These are phyloP conservation scores for Cydia pomonella DNA, from an alignment of 1,140 invertebrate genomes.

Conservation along the genomic window DNA sequence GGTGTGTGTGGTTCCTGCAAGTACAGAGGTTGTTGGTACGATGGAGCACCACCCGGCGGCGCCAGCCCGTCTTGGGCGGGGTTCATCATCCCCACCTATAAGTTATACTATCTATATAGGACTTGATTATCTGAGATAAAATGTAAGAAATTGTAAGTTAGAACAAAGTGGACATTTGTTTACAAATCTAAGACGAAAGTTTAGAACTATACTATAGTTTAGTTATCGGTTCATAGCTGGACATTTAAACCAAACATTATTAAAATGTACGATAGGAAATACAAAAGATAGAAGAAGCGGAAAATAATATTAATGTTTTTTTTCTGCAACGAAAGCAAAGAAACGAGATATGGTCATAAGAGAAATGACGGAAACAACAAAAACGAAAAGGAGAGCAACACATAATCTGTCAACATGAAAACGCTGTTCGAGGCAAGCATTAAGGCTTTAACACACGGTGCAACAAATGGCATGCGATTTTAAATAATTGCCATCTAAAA, in stretches of 20 bases:
- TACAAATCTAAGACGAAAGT: background rate
- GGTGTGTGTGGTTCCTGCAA: slow-evolving; percentile 82
- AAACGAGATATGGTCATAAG: background rate
- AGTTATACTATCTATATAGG: background rate
- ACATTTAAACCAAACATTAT: background rate
- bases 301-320: background rate
- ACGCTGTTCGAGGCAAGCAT: background rate
- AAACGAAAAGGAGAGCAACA: background rate
- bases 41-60: slow-evolving; percentile 82
- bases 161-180: background rate
- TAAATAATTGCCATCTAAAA: no score
- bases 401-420: background rate
- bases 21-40: slow-evolving; percentile 86
- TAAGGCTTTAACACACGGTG: background rate
- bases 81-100: slow-evolving; percentile 82
- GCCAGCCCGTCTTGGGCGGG: slow-evolving; percentile 85
- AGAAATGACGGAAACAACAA: background rate
- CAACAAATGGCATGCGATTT: background rate
- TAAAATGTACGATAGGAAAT: background rate
- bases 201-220: background rate
- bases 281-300: background rate
- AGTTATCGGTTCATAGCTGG: background rate
- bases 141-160: background rate
- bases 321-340: background rate
- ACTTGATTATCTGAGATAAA: background rate